Conservation (phyloP, 2,797 vertebrate genomes). For the Steatocranus sp. region DNA sequence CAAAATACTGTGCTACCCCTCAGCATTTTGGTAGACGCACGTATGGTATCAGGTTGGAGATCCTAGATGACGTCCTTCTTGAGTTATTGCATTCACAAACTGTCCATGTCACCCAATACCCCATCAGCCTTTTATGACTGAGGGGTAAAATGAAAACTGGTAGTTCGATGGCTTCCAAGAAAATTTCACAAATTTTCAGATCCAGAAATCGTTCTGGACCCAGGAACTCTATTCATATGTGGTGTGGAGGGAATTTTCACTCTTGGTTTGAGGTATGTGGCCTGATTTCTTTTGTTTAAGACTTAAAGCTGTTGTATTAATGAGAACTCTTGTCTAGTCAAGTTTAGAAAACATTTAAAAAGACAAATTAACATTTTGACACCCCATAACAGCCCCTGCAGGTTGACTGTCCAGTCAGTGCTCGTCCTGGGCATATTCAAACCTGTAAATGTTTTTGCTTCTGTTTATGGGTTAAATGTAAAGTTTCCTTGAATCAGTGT, state of each 20-base stretch:
- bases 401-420: not conserved
- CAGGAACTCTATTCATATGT: not conserved
- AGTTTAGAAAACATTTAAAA: not conserved
- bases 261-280: not conserved
- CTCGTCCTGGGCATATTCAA: not conserved
- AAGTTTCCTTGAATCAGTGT: not conserved
- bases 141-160: not conserved
- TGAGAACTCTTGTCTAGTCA: not conserved
- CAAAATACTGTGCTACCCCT: not conserved
- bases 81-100: not conserved
- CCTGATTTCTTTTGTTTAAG: not conserved
- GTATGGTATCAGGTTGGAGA: not conserved
- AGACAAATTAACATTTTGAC: not conserved
- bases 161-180: rapidly evolving
- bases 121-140: not conserved
- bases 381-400: not conserved
- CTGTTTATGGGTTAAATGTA: not conserved
- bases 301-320: not conserved
- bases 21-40: not conserved
- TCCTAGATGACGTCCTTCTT: not conserved
- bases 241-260: not conserved
- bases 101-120: not conserved
- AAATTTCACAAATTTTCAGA: not conserved
- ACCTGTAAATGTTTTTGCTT: not conserved
- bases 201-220: not conserved